Evolutionary conservation across 2,888 invertebrate species (phyloP).

Genomic region (Drosophila niveifrons): DNA sequence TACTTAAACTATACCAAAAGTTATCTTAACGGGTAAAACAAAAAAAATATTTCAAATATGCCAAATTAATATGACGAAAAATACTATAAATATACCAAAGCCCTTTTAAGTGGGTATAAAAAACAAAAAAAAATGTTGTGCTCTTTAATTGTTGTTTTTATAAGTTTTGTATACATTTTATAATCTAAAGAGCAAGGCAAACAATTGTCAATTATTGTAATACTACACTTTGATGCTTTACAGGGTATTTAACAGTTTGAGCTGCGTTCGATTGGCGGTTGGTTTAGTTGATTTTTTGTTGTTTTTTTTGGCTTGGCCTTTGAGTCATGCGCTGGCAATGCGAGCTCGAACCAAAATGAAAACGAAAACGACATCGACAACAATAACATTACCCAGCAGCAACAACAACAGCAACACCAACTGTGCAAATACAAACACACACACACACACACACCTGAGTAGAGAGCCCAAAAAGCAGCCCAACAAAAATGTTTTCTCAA

Average conservation of each 20-base stretch:
- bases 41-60: too few relatives aligned
- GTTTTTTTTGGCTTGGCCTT: conserved; percentile 49
- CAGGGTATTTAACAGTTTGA: conserved; percentile 8
- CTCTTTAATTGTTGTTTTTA: too few relatives aligned
- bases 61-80: too few relatives aligned
- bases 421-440: conserved; percentile 66
- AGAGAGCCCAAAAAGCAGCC: conserved; percentile 34
- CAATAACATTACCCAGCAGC: conserved; percentile 58
- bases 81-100: too few relatives aligned
- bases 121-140: too few relatives aligned
- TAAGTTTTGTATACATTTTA: too few relatives aligned
- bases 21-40: too few relatives aligned
- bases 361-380: conserved; percentile 71
- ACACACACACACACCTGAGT: conserved; percentile 1
- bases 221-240: not conserved
- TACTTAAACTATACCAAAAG: too few relatives aligned
- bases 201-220: too few relatives aligned
- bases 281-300: conserved; percentile 23
- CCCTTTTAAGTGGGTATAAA: too few relatives aligned
- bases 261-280: not conserved
- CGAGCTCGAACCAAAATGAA: conserved; percentile 57
- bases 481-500: conserved; percentile 64
- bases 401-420: conserved; percentile 45
- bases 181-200: too few relatives aligned
- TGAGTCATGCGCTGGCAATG: conserved; percentile 64